Percentiles rank a stretch among this genome's conserved stretches.
Evolutionary conservation across 2,797 vertebrate species (phyloP).

Genomic region (Eupleurogrammus muticus): DNA sequence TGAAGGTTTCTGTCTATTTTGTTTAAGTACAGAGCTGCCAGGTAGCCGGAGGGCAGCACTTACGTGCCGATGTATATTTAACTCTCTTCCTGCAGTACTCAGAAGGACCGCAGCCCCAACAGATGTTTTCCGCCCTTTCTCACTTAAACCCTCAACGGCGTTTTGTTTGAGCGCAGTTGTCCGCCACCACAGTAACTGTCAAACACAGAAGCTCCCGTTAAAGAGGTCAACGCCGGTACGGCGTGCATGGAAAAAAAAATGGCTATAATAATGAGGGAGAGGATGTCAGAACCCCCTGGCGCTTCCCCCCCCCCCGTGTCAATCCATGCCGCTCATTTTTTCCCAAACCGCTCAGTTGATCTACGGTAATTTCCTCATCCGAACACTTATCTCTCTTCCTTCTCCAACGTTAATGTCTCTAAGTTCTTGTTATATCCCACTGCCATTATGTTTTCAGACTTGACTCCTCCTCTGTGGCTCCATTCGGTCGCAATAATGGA

Average conservation of each 20-base stretch:
- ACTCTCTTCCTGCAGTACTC: conserved; percentile 4
- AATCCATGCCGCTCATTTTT: conserved; percentile 29
- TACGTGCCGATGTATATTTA: conserved; percentile 41
- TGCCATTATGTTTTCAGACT: conserved; percentile 45
- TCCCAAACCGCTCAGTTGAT: conserved; percentile 37
- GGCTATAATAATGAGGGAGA: conserved; percentile 20
- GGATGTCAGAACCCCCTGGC: conserved; percentile 4
- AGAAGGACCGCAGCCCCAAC: conserved; percentile 4
- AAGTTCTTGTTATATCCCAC: conserved; percentile 25
- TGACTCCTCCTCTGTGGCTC: conserved; percentile 37
- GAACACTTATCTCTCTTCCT: conserved; percentile 33
- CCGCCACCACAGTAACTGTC: conserved; percentile 2
- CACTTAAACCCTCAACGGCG: not conserved
- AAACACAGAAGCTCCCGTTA: conserved; percentile 8
- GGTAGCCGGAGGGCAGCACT: conserved; percentile 43
- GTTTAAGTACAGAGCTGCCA: conserved; percentile 51
- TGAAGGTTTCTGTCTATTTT: conserved; percentile 27
- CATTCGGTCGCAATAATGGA: conserved; percentile 32
- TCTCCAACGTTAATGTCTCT: conserved; percentile 21
- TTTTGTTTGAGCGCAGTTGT: conserved; percentile 33
- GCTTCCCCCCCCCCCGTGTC: conserved; percentile 3
- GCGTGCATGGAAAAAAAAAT: conserved; percentile 8
- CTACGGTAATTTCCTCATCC: conserved; percentile 32
- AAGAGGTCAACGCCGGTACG: conserved; percentile 24
- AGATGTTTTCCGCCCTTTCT: conserved; percentile 7